These are phyloP conservation scores for Myanophis thanlyinensis DNA, from an alignment of 2,113 vertebrate genomes.

Conservation along the genomic window DNA sequence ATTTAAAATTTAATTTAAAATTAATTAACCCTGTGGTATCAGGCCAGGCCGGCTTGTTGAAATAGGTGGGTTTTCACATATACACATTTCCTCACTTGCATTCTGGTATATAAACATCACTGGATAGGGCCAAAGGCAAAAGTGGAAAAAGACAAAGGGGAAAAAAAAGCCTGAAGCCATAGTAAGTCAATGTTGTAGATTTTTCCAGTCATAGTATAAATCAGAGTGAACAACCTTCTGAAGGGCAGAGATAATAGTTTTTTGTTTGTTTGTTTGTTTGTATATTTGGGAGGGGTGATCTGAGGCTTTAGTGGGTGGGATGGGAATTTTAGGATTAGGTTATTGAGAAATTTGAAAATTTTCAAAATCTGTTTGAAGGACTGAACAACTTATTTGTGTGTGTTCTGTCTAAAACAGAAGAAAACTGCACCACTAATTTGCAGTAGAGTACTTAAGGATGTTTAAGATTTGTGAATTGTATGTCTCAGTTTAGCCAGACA, in stretches of 20 bases:
- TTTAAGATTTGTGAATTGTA: background rate
- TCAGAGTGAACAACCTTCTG: background rate
- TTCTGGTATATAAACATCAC: background rate
- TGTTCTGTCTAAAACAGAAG: background rate
- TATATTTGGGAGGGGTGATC: background rate
- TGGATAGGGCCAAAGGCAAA: background rate
- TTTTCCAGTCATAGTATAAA: background rate
- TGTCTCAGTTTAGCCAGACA: background rate
- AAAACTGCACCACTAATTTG: background rate
- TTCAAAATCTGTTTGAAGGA: background rate
- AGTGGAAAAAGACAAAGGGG: background rate
- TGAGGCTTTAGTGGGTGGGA: background rate
- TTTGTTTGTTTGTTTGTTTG: background rate
- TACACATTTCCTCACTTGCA: background rate
- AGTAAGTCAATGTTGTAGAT: accelerated
- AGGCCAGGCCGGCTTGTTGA: no score
- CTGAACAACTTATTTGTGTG: background rate
- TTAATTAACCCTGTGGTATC: no score
- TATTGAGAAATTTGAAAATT: background rate
- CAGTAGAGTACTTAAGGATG: background rate
- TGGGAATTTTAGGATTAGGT: background rate
- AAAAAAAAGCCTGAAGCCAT: background rate
- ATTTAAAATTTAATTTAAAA: no score
- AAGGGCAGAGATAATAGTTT: background rate
- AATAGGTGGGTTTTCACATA: no score